phyloP scores from a whole-genome alignment of 1,140 invertebrate genomes.

The Yoshiicerus persimilis region DNA sequence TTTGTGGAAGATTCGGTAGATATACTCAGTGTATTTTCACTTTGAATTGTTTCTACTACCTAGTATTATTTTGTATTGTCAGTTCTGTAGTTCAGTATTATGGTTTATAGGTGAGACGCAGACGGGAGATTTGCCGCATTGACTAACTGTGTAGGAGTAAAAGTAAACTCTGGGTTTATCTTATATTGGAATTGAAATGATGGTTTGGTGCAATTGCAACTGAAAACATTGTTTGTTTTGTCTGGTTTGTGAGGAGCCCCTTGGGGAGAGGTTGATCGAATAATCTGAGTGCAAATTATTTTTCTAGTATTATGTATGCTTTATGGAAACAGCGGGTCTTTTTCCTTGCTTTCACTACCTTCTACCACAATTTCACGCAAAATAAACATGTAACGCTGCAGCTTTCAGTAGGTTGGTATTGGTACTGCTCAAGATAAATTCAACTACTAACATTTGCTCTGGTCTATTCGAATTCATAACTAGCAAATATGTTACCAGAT shows the following conservation, averaged over 20 bases:
- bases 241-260: background rate
- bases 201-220: background rate
- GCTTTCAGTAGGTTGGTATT: too few species aligned
- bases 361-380: background rate
- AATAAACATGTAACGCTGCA: background rate
- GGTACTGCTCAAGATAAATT: background rate
- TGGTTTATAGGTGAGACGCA: background rate
- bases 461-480: background rate
- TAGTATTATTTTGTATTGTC: background rate
- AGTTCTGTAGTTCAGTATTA: background rate
- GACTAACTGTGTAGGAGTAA: background rate
- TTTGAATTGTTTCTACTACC: background rate
- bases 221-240: background rate
- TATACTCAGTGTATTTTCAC: background rate
- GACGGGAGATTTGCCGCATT: background rate
- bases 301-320: background rate
- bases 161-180: background rate
- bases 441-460: background rate
- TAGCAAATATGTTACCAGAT: background rate
- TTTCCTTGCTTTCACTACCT: background rate
- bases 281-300: background rate
- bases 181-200: background rate
- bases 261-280: background rate
- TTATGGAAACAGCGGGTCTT: background rate
- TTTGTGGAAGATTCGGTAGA: too few species aligned